Percentiles rank a stretch among this genome's conserved stretches.
phyloP scores from a whole-genome alignment of 2,888 invertebrate genomes.

The Argyresthia albistria region DNA sequence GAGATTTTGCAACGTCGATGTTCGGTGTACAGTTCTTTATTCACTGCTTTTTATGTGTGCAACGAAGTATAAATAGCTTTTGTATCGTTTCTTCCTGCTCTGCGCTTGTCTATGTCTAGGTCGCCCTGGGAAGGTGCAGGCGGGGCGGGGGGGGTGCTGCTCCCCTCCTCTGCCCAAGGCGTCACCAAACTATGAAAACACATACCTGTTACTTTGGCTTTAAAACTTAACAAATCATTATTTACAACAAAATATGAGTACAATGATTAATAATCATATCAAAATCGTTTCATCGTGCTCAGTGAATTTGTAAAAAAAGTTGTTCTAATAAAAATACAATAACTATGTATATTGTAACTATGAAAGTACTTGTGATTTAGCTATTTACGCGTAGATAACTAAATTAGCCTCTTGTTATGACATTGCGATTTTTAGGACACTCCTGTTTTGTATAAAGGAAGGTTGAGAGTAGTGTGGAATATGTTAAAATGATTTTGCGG shows the following conservation, averaged over 20 bases:
- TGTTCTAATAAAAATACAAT: constrained; percentile 35
- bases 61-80: constrained; percentile 33
- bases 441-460: constrained; percentile 2
- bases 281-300: background rate
- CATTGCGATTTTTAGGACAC: background rate
- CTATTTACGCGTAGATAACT: constrained; percentile 29
- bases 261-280: constrained; percentile 1
- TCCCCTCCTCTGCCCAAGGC: background rate
- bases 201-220: constrained; percentile 4
- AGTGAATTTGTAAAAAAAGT: constrained; percentile 1
- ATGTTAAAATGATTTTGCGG: background rate
- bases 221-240: background rate
- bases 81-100: constrained; percentile 7
- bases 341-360: constrained; percentile 35
- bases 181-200: background rate
- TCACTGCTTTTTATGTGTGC: constrained; percentile 44
- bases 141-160: background rate
- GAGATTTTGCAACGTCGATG: constrained; percentile 15
- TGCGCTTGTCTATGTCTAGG: background rate
- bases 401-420: constrained; percentile 2
- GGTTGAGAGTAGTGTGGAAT: background rate
- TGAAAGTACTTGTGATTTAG: constrained; percentile 42
- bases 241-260: background rate
- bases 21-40: constrained; percentile 16
- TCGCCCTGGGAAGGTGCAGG: background rate